Base-by-base conservation (phyloP, 2,113 vertebrate species). In the Caloenas nicobarica region DNA sequence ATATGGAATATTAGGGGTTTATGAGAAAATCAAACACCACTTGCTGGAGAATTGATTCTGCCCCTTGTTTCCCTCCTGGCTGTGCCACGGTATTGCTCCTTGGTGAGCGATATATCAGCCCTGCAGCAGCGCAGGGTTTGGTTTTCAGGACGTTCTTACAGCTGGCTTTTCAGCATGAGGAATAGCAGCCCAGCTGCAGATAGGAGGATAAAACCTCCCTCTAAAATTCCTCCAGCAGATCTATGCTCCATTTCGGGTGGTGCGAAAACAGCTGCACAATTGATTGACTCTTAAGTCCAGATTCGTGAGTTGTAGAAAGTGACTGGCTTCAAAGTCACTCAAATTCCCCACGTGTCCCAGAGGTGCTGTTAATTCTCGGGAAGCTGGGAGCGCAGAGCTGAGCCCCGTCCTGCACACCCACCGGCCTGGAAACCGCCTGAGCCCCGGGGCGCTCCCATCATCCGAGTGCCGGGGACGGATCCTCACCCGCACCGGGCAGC, bases 11-110 rank as follows among this genome's bases (percentile, higher is more conserved):
- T 95, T 84, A 94, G 78, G 65, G 61, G 25, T 83, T 96, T 95
- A 96, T 93, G 80, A 83, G 71, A 96, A 97, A 97, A 96, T 91
- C 96, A 96, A 95, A 95, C 81, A 96, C 57, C 92, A 88, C 94
- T 96, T 96, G 94, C 93, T 96, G 89, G 58, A 93, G 93, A 95
- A 95, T 96, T 93, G 96, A 94, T 95, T 92, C 94, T 91, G 79
- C 89, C 89, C 64, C 86, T 71, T 66, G 64, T 64, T 95, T 89
- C 90, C 88, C 70, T 65, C 80, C 88, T 60, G 64, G 65, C 72
- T 70, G 70, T 78, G 71, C 89, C 81, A 48, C 6, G 1, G 83
- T 28, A 62, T 51, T 76, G 31, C 79, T 96, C 94, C 83, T 69
- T 0, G 0, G 88, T 34, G 88, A 88, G 88, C 21, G 1, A 94